Percentiles rank a stretch among this genome's conserved stretches.
Evolutionary conservation across 2,113 vertebrate species (phyloP).

Genomic region (Xiphias gladius): DNA sequence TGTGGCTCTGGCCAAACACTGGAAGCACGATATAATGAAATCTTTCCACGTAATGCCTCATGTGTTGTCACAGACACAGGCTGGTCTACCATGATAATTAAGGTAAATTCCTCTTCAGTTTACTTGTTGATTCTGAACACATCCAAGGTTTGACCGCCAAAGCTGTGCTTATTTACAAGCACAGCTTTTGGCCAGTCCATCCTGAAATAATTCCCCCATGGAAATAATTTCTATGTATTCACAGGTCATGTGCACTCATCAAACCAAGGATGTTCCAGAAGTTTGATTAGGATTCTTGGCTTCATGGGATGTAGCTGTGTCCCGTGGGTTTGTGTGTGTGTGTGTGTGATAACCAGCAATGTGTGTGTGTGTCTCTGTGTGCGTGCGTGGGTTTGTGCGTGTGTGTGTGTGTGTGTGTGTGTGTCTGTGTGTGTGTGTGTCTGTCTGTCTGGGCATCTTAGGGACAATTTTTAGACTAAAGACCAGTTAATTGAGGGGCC

Average conservation of each 20-base stretch:
- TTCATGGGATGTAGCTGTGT: not conserved
- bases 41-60: conserved; percentile 33
- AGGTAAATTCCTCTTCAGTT: conserved; percentile 17
- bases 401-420: conserved; percentile 15
- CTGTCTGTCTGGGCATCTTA: not conserved
- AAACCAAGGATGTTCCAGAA: conserved; percentile 8
- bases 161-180: too few species aligned
- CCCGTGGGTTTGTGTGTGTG: conserved; percentile 18
- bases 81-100: conserved; percentile 45
- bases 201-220: too few species aligned
- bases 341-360: too few species aligned
- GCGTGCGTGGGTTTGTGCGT: conserved; percentile 28
- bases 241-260: conserved; percentile 24
- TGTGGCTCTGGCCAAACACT: not conserved
- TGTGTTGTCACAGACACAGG: conserved; percentile 37
- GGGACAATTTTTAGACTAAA: too few species aligned
- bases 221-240: too few species aligned
- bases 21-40: conserved; percentile 18
- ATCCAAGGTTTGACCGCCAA: too few species aligned
- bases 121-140: conserved; percentile 52
- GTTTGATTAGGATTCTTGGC: conserved; percentile 10
- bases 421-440: conserved; percentile 2
- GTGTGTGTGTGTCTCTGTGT: too few species aligned
- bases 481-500: too few species aligned
- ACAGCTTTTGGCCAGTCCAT: too few species aligned